Evolutionary conservation across 1,140 invertebrate genomes (phyloP), one percentile per base, ranked within the genome.

Genomic region (Platyscapa corneri): DNA sequence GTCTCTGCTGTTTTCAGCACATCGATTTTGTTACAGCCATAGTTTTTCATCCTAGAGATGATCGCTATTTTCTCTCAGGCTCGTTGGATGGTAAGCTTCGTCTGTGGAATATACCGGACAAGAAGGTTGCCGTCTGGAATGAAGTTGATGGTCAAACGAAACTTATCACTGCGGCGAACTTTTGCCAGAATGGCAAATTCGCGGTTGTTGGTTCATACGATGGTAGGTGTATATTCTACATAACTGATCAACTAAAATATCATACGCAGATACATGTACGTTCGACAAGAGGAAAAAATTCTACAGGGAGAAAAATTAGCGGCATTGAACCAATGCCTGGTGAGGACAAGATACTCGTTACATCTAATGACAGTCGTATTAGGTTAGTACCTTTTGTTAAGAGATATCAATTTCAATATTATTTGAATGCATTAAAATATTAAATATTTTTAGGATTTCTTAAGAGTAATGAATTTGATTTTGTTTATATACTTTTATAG

Each of bases 11-110:
- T 92, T 99, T 99, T 93, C 98, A 99, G 91, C 99, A 99, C 90
- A 99, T 99, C 88, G 99, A 99, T 93, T 99, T 99, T 94, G 98
- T 99, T 32, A 99, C 99, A 0, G 98, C 98, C 1, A 99, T 99
- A 89, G 98, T 98, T 56, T 99, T 99, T 92, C 98, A 99, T 94
- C 99, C 99, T 0, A 95, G 97, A 84, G 98, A 99, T 93, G 98
- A 99, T 93, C 94, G 98, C 30, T 99, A 99, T 93, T 99, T 99
- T 91, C 93, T 99, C 3, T 99, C 97, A 87, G 98, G 98, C 27
- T 99, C 98, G 30, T 93, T 99, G 18, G 98, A 99, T 94, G 98
- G 98, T 27, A 99, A 99, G 93, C 94, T 99, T n/a, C 94, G 99
- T 14, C 92, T 99, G 0, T 99, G 99, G 99, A 99, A 99, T 92